Base-by-base conservation (phyloP, 2,888 invertebrate species). In the Aphidoletes aphidimyza region DNA sequence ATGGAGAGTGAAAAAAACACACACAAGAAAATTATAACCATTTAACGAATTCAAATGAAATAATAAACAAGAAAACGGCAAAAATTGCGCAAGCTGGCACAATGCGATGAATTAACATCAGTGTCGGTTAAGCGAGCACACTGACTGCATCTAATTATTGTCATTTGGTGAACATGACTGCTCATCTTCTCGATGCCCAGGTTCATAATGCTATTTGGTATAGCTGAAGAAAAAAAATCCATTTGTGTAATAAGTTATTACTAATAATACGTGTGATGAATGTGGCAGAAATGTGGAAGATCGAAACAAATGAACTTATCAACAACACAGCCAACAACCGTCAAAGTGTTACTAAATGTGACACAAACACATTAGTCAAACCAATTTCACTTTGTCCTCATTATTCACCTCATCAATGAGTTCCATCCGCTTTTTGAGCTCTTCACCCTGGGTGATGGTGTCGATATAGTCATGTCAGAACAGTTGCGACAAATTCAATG, bases 91-190 rank as follows among this genome's bases (percentile, higher is more conserved):
- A n/a, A n/a, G n/a, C n/a, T n/a, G n/a, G 47, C 5, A 22, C 5
- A 6, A 54, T 22, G 54, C n/a, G 54, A 54, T 14, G 54, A 22
- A 14, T 22, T 3, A 19, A 34, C 69, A 30, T 69, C 30, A 30
- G 69, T 30, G 69, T 34, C 30, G 69, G 34, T 69, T 69, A n/a
- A 69, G 17, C 69, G 14, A 69, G 30, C 34, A 69, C 69, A 69
- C 34, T n/a, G 69, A 69, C 30, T 69, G 69, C 69, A 69, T 69
- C 69, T 69, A 69, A 69, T 69, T 69, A 69, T 69, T 69, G 69
- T 69, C 30, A 69, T 69, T 69, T 34, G 26, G 69, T 69, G 69
- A 30, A 26, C 14, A 34, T 30, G 30, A 14, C 14, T 26, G 14
- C 30, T 69, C 69, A 30, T 30, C 30, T 30, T 22, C 69, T 30